Evolutionary conservation across 2,797 vertebrate species (phyloP).

Genomic region (Lemur catta): DNA sequence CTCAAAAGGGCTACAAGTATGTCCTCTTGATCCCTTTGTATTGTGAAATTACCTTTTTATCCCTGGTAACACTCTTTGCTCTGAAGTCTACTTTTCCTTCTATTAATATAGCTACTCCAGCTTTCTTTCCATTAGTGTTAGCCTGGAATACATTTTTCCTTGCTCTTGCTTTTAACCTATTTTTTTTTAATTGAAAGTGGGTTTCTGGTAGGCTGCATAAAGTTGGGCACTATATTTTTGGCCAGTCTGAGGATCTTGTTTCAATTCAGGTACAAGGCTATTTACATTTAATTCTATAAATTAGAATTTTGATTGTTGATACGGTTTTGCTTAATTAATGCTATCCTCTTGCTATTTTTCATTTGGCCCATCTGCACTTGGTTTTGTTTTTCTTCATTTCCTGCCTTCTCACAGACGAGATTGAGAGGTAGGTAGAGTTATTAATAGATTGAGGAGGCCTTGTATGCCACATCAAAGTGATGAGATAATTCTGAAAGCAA

Average conservation of each 20-base stretch:
- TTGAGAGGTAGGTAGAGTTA: no score
- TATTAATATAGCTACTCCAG: neutral
- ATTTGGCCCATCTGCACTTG: neutral
- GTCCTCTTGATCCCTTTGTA: neutral
- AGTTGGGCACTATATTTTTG: neutral
- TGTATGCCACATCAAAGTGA: neutral
- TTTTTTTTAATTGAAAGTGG: neutral
- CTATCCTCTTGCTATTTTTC: neutral
- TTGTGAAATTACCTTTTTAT: neutral
- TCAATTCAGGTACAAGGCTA: neutral
- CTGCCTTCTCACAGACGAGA: neutral
- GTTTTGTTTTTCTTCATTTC: neutral
- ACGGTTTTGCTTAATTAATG: neutral
- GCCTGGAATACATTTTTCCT: neutral
- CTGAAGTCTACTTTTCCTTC: neutral
- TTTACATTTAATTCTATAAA: neutral
- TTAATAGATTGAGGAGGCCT: neutral
- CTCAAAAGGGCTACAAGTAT: neutral
- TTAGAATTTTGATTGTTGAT: neutral
- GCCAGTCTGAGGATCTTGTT: neutral
- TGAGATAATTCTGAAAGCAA: neutral
- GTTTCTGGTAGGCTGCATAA: neutral
- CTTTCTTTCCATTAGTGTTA: neutral
- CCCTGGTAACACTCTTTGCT: neutral
- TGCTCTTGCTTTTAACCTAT: neutral